Percentiles rank a stretch among this genome's conserved stretches.
These are phyloP conservation scores for Euwallacea similis DNA, from an alignment of 1,140 invertebrate genomes.

Conservation along the genomic window DNA sequence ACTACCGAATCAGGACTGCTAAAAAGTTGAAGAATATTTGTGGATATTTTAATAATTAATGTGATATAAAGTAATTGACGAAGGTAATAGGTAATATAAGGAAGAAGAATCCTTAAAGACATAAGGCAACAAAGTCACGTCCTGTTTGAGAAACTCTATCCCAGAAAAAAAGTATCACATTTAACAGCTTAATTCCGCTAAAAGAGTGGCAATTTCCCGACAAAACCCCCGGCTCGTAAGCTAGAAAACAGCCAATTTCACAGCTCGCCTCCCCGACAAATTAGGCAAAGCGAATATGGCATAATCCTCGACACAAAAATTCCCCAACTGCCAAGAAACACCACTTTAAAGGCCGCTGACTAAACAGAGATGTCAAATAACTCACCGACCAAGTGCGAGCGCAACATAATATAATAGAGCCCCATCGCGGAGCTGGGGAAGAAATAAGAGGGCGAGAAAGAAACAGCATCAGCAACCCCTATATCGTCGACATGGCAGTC, in stretches of 20 bases:
- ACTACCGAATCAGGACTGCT: no score
- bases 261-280: constrained; percentile 25
- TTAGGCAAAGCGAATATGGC: constrained; percentile 28
- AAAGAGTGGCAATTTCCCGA: constrained; percentile 25
- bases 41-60: no score
- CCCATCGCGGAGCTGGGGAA: constrained; percentile 7
- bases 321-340: constrained; percentile 41
- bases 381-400: constrained; percentile 23
- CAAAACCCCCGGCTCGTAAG: constrained; percentile 16
- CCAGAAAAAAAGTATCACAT: not conserved
- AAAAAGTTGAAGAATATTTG: no score
- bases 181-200: constrained; percentile 16
- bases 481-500: not conserved
- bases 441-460: constrained; percentile 27
- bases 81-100: no score
- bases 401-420: constrained; percentile 28
- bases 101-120: no score
- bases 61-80: no score
- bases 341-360: constrained; percentile 38
- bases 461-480: constrained; percentile 16
- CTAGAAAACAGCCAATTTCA: constrained; percentile 29
- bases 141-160: no score
- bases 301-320: constrained; percentile 28
- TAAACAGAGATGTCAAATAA: constrained; percentile 29
- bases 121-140: no score